Base-by-base conservation (phyloP, 2,113 vertebrate species). In the Vicugna pacos region DNA sequence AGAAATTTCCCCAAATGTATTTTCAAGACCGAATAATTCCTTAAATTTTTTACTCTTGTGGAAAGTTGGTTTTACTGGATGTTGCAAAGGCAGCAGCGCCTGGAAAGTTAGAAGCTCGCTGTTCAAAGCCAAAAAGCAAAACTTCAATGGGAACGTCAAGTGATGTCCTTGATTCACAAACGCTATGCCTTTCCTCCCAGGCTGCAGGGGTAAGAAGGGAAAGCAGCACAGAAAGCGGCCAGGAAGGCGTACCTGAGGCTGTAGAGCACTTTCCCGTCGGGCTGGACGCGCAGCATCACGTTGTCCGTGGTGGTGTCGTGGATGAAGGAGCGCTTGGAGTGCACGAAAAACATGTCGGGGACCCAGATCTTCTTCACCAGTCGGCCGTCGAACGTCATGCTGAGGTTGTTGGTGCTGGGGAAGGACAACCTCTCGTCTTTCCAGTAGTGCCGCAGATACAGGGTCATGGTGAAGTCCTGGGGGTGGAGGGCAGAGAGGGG, bases 361-460 rank as follows among this genome's bases (percentile, higher is more conserved):
- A 99, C 99, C 99, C 99, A 99, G 95, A 99, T 99, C 98, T 99
- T 99, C 98, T 99, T 99, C 95, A 99, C 99, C 92, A 99, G 98
- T 50, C 99, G 99, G 80, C 99, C 99, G 20, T 99, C 99, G 8
- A 99, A 99, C 4, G 99, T 99, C 99, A 99, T 99, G 98, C 99
- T 99, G 95, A 99, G 99, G 98, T 99, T 99, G 98, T 99, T 99
- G 97, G 98, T 99, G 98, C 99, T 99, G 0, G 99, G 99, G 94
- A 99, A 99, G 13, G 99, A 98, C 91, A 99, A 96, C 24, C 99
- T 98, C 98, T 99, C 99, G 0, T 99, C 99, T 96, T 99, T 99
- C 99, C 99, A 99, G 98, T 99, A 99, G 97, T 99, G 99, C 93
- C 99, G 98, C 94, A 99, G 98, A 69, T 99, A 99, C 52, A 99